These are phyloP conservation scores for Nemoura dubitans DNA, from an alignment of 2,888 invertebrate species.

Conservation along the genomic window DNA sequence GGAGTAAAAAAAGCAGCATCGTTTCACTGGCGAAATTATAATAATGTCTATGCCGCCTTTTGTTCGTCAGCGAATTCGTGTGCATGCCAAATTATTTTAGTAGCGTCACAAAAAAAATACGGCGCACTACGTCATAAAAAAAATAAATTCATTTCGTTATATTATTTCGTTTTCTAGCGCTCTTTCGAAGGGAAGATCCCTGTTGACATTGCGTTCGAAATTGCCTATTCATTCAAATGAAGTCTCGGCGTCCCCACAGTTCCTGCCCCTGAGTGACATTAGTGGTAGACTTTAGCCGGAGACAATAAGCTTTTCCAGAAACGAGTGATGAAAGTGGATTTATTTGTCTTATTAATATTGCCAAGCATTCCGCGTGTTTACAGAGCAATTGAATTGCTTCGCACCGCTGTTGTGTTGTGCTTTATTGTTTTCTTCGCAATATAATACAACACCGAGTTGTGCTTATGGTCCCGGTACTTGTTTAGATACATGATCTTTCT, in stretches of 20 bases:
- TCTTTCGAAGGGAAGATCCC: not conserved
- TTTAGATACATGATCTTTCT: not conserved
- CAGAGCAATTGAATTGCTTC: not conserved
- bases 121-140: not conserved
- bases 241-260: not conserved
- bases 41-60: constrained; percentile 8
- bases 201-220: not conserved
- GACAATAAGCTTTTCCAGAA: not conserved
- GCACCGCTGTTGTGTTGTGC: not conserved
- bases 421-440: not conserved
- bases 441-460: not conserved
- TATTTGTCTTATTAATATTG: not conserved
- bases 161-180: not conserved
- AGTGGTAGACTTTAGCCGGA: not conserved
- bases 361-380: not conserved
- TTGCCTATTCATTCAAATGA: constrained; percentile 1
- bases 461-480: not conserved
- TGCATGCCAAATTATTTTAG: not conserved
- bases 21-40: not conserved
- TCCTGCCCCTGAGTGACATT: not conserved
- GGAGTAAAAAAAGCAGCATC: not conserved
- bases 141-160: not conserved
- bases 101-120: not conserved
- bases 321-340: not conserved
- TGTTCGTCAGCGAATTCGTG: not conserved